phyloP scores from a whole-genome alignment of 1,140 invertebrate genomes.

The Zaprionus kolodkinae region DNA sequence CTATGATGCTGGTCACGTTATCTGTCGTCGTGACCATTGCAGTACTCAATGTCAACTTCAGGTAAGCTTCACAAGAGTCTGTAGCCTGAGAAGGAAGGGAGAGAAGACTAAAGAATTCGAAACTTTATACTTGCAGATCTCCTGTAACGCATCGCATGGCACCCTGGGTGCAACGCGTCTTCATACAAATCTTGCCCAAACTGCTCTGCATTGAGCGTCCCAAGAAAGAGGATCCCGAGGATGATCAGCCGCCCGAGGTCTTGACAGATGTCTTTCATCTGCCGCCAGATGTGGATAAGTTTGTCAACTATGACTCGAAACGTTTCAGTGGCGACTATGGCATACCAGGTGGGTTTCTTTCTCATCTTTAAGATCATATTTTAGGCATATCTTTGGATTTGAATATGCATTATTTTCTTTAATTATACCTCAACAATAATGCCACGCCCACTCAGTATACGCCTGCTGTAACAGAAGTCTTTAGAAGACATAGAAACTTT shows the following conservation, averaged over 20 bases:
- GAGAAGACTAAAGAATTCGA: background rate
- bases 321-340: constrained; percentile 90
- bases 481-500: constrained; percentile 53
- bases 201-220: constrained; percentile 93
- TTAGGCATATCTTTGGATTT: background rate
- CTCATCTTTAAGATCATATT: background rate
- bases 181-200: constrained; percentile 95
- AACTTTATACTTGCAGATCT: constrained; percentile 84
- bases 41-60: constrained; percentile 99
- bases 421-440: background rate
- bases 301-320: constrained; percentile 87
- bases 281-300: constrained; percentile 89
- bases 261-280: constrained; percentile 90
- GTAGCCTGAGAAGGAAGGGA: background rate
- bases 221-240: constrained; percentile 88
- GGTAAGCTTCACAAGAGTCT: constrained; percentile 82
- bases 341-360: constrained; percentile 86
- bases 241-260: constrained; percentile 88
- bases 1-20: constrained; percentile 99
- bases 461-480: constrained; percentile 22
- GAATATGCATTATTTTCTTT: constrained; percentile 1
- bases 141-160: constrained; percentile 98
- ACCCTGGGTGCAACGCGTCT: constrained; percentile 94
- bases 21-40: constrained; percentile 99
- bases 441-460: background rate